Evolutionary conservation across 1,140 invertebrate species (phyloP).

Genomic region (Cydia pomonella): DNA sequence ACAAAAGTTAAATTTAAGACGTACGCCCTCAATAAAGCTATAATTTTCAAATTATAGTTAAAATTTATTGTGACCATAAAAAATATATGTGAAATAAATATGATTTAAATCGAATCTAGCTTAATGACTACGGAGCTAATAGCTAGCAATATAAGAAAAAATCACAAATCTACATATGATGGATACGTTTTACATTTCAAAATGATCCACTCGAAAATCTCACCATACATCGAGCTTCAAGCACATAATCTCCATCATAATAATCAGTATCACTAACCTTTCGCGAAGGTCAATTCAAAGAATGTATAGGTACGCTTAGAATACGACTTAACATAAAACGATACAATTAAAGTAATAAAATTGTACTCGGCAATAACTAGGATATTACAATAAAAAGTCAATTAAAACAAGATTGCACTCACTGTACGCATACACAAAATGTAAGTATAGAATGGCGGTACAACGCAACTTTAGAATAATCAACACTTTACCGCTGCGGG

Average conservation of each 20-base stretch:
- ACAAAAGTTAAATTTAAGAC: conserved; percentile 37
- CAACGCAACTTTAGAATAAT: conserved; percentile 63
- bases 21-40: conserved; percentile 14
- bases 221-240: conserved; percentile 58
- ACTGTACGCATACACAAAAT: conserved; percentile 52
- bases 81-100: conserved; percentile 65
- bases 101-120: conserved; percentile 65
- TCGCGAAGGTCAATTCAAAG: conserved; percentile 78
- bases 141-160: conserved; percentile 73
- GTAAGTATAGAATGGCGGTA: conserved; percentile 51
- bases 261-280: conserved; percentile 79
- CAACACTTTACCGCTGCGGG: conserved; percentile 65
- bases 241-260: conserved; percentile 64
- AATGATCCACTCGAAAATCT: conserved; percentile 48
- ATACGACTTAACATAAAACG: conserved; percentile 71
- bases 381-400: conserved; percentile 50
- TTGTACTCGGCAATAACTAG: conserved; percentile 69
- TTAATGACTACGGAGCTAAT: conserved; percentile 74
- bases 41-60: conserved; percentile 26
- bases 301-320: conserved; percentile 78
- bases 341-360: conserved; percentile 54
- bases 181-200: conserved; percentile 57
- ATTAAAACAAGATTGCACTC: conserved; percentile 64
- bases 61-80: conserved; percentile 56
- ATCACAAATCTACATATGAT: conserved; percentile 72